Evolutionary conservation across 2,113 vertebrate genomes (phyloP).

Genomic region (Podarcis raffonei): DNA sequence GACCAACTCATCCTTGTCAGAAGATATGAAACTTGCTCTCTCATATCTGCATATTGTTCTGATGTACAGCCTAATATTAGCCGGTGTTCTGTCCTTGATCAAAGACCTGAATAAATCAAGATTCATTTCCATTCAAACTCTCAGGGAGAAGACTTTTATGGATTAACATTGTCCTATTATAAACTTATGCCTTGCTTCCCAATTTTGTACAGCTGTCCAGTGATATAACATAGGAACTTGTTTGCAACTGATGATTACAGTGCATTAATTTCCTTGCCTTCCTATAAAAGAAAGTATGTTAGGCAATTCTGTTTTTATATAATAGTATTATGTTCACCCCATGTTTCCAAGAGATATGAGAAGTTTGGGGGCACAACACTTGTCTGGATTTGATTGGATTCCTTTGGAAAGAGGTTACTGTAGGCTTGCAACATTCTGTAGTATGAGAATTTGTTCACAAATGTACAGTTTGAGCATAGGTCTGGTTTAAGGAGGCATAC

Average conservation of each 20-base stretch:
- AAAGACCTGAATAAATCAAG: neutral
- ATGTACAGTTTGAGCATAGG: too few relatives aligned
- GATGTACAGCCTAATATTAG: neutral
- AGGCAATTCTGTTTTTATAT: too few relatives aligned
- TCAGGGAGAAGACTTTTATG: neutral
- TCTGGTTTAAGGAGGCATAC: too few relatives aligned
- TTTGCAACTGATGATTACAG: neutral
- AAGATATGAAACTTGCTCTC: neutral
- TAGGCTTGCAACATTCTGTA: too few relatives aligned
- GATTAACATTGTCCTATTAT: neutral
- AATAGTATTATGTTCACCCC: too few relatives aligned
- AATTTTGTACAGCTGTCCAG: neutral
- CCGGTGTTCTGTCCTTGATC: neutral
- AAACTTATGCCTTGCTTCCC: neutral
- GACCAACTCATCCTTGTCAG: neutral
- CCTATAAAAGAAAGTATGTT: too few relatives aligned
- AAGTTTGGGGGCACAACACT: too few relatives aligned
- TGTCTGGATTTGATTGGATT: too few relatives aligned
- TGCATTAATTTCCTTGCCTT: neutral
- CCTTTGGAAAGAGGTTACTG: too few relatives aligned
- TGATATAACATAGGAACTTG: neutral
- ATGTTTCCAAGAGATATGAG: too few relatives aligned
- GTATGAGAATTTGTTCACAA: too few relatives aligned
- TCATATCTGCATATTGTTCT: neutral
- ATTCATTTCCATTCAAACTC: neutral